Conservation (phyloP, 92 coral and sea anemone genomes). For the Pocillopora grandis region DNA sequence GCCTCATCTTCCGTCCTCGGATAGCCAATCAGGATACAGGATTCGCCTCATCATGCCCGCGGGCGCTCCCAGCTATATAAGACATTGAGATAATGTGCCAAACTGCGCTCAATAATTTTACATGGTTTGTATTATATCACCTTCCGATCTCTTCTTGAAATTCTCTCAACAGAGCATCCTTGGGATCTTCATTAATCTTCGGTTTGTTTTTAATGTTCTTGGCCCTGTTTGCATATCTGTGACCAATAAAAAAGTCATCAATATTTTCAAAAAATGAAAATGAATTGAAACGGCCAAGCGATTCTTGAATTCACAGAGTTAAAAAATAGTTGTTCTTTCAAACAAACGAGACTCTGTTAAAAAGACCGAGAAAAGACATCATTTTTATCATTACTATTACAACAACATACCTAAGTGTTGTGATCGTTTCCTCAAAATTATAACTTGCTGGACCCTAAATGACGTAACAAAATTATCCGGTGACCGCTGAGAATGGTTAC, state of each 20-base stretch:
- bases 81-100: too few relatives aligned
- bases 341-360: neutral
- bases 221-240: conserved; percentile 96
- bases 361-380: too few relatives aligned
- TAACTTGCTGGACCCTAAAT: conserved; percentile 97
- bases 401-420: conserved; percentile 77
- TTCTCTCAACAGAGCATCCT: conserved; percentile 96
- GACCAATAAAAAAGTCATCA: neutral
- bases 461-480: neutral
- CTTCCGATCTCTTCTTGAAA: conserved; percentile 98
- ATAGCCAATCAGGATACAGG: too few relatives aligned
- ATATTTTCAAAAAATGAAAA: neutral
- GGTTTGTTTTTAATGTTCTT: conserved; percentile 99
- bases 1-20: too few relatives aligned
- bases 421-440: conserved; percentile 95
- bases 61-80: too few relatives aligned
- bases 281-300: neutral
- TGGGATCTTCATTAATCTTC: conserved; percentile 98
- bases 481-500: too few relatives aligned
- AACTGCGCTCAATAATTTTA: too few relatives aligned
- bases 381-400: neutral
- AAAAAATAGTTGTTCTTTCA: neutral
- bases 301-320: too few relatives aligned
- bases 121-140: conserved; percentile 26
- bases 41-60: too few relatives aligned